These are phyloP conservation scores for Scolopax rusticola DNA, from an alignment of 2,797 vertebrate genomes.

Conservation along the genomic window DNA sequence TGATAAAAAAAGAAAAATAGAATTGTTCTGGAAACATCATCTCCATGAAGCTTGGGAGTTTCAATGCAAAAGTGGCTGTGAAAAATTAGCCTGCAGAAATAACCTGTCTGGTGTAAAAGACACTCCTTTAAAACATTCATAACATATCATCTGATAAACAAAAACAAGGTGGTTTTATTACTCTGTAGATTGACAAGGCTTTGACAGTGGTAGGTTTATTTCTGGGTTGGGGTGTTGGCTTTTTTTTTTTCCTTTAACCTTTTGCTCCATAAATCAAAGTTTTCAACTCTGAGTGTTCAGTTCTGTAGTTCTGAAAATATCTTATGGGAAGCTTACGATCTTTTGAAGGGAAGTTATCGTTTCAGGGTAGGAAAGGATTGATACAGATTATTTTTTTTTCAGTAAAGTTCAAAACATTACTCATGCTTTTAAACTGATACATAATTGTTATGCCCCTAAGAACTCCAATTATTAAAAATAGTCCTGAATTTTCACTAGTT, in stretches of 20 bases:
- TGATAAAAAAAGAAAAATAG: slow-evolving; percentile 68
- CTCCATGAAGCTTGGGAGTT: slow-evolving; percentile 21
- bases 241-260: neutral
- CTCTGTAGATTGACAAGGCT: neutral
- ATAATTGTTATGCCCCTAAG: slow-evolving; percentile 11
- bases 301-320: neutral
- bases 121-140: slow-evolving; percentile 34
- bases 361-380: neutral
- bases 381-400: neutral
- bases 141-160: slow-evolving; percentile 1
- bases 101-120: slow-evolving; percentile 43
- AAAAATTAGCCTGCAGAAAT: slow-evolving; percentile 57
- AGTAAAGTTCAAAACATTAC: too few species aligned
- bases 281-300: neutral
- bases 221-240: neutral
- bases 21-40: slow-evolving; percentile 71
- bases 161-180: neutral
- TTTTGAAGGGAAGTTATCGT: slow-evolving; percentile 3
- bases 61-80: slow-evolving; percentile 36
- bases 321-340: neutral
- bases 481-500: slow-evolving; percentile 19
- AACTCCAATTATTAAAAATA: slow-evolving; percentile 64
- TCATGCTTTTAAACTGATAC: too few species aligned
- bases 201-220: neutral
- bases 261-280: neutral